Conservation (phyloP, 2,888 invertebrate genomes). For the Plagodis dolabraria region DNA sequence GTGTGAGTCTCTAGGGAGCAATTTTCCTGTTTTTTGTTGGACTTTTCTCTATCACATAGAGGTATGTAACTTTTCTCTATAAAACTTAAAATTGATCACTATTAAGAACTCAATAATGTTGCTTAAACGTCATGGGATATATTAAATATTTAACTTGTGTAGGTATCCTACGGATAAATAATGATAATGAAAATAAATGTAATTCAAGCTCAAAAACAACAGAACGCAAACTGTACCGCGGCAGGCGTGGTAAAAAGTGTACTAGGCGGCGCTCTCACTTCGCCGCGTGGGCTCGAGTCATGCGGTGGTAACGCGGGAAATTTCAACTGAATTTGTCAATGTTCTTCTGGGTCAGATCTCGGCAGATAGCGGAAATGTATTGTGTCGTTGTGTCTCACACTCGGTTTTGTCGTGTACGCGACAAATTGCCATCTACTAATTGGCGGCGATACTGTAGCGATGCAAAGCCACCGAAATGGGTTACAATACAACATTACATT, state of each 20-base stretch:
- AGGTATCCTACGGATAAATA: too few relatives aligned
- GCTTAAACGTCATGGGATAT: neutral
- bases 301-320: too few relatives aligned
- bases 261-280: too few relatives aligned
- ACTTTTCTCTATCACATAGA: conserved; percentile 27
- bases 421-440: conserved; percentile 64
- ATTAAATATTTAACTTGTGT: too few relatives aligned
- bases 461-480: conserved; percentile 48
- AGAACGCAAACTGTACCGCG: too few relatives aligned
- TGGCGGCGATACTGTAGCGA: conserved; percentile 54
- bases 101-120: conserved; percentile 2
- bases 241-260: too few relatives aligned
- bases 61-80: conserved; percentile 28
- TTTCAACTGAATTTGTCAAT: too few relatives aligned
- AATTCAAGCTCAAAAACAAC: too few relatives aligned
- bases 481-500: conserved; percentile 51
- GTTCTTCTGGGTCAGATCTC: too few relatives aligned
- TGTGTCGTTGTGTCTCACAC: conserved; percentile 49
- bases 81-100: conserved; percentile 17
- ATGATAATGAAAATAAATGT: too few relatives aligned
- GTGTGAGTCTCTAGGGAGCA: conserved; percentile 29
- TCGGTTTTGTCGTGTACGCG: conserved; percentile 50
- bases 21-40: conserved; percentile 34
- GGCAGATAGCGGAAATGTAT: conserved; percentile 18
- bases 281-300: too few relatives aligned